Evolutionary conservation across 92 coral and sea anemone genomes (phyloP).

Genomic region (Virgularia gustaviana): DNA sequence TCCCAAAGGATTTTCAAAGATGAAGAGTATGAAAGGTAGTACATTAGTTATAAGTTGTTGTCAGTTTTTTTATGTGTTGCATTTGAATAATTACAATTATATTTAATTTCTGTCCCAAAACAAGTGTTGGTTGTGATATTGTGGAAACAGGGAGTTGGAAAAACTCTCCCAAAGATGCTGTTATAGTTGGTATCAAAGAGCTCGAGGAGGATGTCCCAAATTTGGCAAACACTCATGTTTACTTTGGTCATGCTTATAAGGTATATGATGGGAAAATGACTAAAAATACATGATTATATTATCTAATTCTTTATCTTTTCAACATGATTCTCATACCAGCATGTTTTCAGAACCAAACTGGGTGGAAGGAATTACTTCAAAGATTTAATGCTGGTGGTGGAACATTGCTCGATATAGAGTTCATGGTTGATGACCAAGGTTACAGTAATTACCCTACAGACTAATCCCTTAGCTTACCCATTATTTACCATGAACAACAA

Average conservation of each 20-base stretch:
- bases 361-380: slow-evolving; percentile 59
- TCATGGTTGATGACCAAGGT: slow-evolving; percentile 77
- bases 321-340: no score
- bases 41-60: neutral
- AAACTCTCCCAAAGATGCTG: slow-evolving; percentile 73
- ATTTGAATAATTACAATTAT: neutral
- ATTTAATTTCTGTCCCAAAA: neutral
- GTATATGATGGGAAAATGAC: slow-evolving; percentile 21
- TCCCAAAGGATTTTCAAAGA: slow-evolving; percentile 64
- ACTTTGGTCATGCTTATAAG: slow-evolving; percentile 90
- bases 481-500: no score
- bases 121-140: slow-evolving; percentile 64
- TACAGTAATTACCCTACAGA: neutral
- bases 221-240: slow-evolving; percentile 61
- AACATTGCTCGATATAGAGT: slow-evolving; percentile 70
- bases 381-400: slow-evolving; percentile 74
- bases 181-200: slow-evolving; percentile 74
- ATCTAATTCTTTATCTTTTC: no score
- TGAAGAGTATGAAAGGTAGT: slow-evolving; percentile 65
- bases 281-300: no score
- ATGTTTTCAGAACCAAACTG: slow-evolving; percentile 81
- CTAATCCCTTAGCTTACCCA: neutral
- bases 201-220: slow-evolving; percentile 52
- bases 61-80: neutral
- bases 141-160: slow-evolving; percentile 60